A percentile compares a stretch with the other conserved stretches of the same genome.
Conservation (phyloP, 2,888 invertebrate species). For the Erebia epiphron region DNA sequence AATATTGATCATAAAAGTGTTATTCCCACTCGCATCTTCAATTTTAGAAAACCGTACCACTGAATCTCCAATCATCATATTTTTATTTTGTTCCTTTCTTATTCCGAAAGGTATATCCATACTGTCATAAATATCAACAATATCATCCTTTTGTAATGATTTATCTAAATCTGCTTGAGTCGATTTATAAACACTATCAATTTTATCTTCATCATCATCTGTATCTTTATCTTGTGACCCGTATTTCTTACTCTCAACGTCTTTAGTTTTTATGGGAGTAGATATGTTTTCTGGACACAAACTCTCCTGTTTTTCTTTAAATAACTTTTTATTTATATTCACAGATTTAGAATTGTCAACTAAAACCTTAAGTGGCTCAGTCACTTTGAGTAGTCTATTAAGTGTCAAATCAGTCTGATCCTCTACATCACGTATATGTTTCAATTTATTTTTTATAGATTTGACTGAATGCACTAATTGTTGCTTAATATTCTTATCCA, state of each 20-base stretch:
- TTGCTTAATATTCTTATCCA: constrained; percentile 18
- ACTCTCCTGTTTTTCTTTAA: not conserved
- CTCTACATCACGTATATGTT: constrained; percentile 22
- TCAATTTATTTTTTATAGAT: constrained; percentile 28
- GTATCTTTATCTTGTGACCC: constrained; percentile 11
- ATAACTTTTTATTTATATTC: not conserved
- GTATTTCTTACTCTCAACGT: not conserved
- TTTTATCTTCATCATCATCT: constrained; percentile 9
- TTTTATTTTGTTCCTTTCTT: not conserved
- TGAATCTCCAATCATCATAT: constrained; percentile 2
- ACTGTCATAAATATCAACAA: constrained; percentile 20
- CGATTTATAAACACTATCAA: not conserved
- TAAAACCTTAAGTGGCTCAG: constrained; percentile 7
- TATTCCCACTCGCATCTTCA: not conserved
- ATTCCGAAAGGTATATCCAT: constrained; percentile 16
- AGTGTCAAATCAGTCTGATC: constrained; percentile 9
- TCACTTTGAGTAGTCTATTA: constrained; percentile 23
- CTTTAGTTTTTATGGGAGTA: constrained; percentile 1
- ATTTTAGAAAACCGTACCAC: constrained; percentile 4
- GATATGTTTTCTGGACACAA: not conserved
- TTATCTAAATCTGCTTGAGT: constrained; percentile 1
- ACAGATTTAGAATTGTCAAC: not conserved
- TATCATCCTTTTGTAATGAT: constrained; percentile 22
- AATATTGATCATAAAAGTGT: not conserved
- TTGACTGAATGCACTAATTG: constrained; percentile 20